Base-by-base conservation (phyloP, 2,888 invertebrate genomes). In the Ptycholaimellus sp. region DNA sequence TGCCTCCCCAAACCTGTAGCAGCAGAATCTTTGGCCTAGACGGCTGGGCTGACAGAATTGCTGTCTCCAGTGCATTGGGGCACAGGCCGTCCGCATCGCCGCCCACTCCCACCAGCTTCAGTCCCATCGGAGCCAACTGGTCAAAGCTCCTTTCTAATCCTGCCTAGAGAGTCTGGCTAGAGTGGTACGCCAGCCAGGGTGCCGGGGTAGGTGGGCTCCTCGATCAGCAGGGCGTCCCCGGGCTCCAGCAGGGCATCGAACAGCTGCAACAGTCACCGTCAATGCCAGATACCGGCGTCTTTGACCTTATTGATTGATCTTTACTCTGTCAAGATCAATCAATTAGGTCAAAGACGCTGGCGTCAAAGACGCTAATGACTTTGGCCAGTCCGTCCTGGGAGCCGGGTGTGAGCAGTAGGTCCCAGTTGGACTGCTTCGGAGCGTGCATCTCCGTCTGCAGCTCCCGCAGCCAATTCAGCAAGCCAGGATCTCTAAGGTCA, bases 321-420 rank as follows among this genome's bases (percentile, higher is more conserved):
- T n/a, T n/a, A n/a, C n/a, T n/a, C n/a, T n/a, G n/a, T n/a, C n/a
- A n/a, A n/a, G n/a, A n/a, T n/a, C n/a, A n/a, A n/a, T n/a, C n/a
- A n/a, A n/a, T n/a, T n/a, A n/a, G n/a, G n/a, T n/a, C n/a, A n/a
- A n/a, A n/a, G n/a, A n/a, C n/a, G n/a, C n/a, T n/a, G n/a, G n/a
- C n/a, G n/a, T n/a, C n/a, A n/a, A n/a, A 33, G 4, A 3, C 22
- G 14, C 28, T 3, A 33, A 21, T 30, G 40, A 58, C 59, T 58
- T 73, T 74, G 59, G 72, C 72, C 40, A 78, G 68, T 5, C 73
- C 77, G 53, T 77, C 76, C 57, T 76, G 77, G 19, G 74, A 71
- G 2, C 78, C 79, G 45, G 70, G 70, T 3, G 74, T 74, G 20
- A 77, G 64, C 27, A 74, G 57, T 1, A 76, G 54, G 11, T 58